These are phyloP conservation scores for Dicaeum eximium DNA, from an alignment of 2,113 vertebrate genomes.

Conservation along the genomic window DNA sequence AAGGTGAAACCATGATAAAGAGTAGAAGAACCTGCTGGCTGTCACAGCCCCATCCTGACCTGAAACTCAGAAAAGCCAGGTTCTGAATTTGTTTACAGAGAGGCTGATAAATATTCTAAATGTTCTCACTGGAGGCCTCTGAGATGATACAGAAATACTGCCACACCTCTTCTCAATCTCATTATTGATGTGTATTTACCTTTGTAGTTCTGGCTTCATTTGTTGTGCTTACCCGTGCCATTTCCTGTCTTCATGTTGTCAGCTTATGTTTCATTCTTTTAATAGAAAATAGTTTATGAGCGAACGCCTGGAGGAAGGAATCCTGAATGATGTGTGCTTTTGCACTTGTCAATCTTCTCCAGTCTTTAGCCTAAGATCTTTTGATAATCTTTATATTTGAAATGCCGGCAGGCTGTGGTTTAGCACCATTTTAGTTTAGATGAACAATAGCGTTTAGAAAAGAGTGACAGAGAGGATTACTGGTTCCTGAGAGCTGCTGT, in stretches of 20 bases:
- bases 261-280: slow-evolving; percentile 29
- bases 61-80: background rate
- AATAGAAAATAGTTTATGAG: slow-evolving; percentile 44
- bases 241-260: slow-evolving; percentile 18
- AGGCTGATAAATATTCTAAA: background rate
- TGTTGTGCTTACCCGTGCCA: slow-evolving; percentile 17
- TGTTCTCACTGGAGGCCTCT: background rate
- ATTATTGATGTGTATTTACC: background rate
- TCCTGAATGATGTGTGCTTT: slow-evolving; percentile 41
- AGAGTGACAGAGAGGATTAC: background rate
- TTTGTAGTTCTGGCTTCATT: background rate
- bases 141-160: background rate
- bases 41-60: background rate
- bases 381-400: slow-evolving; percentile 25
- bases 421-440: background rate
- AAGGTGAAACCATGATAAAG: background rate
- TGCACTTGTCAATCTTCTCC: slow-evolving; percentile 58
- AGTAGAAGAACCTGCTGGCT: background rate
- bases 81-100: background rate
- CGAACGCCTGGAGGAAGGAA: background rate
- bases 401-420: slow-evolving; percentile 10
- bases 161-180: background rate
- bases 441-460: background rate
- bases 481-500: background rate
- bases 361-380: slow-evolving; percentile 25